Conservation (phyloP, 2,797 vertebrate species). For the Denticeps clupeoides region DNA sequence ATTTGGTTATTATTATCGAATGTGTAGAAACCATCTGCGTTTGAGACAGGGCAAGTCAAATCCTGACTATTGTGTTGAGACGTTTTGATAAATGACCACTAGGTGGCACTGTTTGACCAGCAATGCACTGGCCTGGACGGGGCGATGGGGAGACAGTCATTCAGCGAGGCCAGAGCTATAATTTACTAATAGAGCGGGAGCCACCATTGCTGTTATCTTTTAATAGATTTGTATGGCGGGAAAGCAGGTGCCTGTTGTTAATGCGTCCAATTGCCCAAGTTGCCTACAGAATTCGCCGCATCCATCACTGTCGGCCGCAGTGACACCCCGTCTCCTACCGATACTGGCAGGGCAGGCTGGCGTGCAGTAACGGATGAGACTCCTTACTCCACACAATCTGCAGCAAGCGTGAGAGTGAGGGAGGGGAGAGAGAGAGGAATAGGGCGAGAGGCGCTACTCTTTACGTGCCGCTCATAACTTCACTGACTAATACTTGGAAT, state of each 20-base stretch:
- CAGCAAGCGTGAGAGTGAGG: conserved; percentile 8
- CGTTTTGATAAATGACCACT: too few species aligned
- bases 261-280: conserved; percentile 75
- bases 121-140: conserved; percentile 27
- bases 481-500: too few species aligned
- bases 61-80: too few species aligned
- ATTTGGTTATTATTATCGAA: too few species aligned
- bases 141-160: conserved; percentile 41
- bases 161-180: conserved; percentile 59
- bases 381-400: conserved; percentile 46
- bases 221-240: conserved; percentile 73
- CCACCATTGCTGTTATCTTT: conserved; percentile 72
- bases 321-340: conserved; percentile 69
- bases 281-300: conserved; percentile 68
- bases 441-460: background rate
- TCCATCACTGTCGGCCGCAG: conserved; percentile 65
- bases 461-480: too few species aligned
- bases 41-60: too few species aligned
- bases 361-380: conserved; percentile 64
- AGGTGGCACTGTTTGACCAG: conserved; percentile 78
- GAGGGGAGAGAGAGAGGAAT: background rate
- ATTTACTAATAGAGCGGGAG: conserved; percentile 68
- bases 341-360: conserved; percentile 52
- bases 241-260: conserved; percentile 76
- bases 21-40: too few species aligned